Conservation (phyloP, 2,888 invertebrate genomes). For the Sphinx pinastri region DNA sequence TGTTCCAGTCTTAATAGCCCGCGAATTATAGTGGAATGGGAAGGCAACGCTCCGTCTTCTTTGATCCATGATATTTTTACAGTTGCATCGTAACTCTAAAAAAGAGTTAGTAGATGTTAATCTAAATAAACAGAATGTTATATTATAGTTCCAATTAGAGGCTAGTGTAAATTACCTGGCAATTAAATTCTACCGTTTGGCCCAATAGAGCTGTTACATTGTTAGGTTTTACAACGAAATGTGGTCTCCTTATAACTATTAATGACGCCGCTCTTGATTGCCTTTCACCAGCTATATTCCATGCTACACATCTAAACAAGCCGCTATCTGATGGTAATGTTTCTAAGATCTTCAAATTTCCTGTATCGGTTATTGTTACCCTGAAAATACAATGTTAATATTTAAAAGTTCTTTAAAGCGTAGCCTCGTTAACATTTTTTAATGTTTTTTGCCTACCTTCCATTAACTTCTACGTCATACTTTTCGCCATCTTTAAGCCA, state of each 20-base stretch:
- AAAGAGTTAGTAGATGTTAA: constrained; percentile 43
- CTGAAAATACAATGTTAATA: constrained; percentile 64
- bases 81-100: constrained; percentile 73
- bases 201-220: constrained; percentile 93
- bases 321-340: constrained; percentile 95
- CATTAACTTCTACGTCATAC: constrained; percentile 85
- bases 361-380: constrained; percentile 92
- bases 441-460: constrained; percentile 72
- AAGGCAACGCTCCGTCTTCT: constrained; percentile 74
- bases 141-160: constrained; percentile 11
- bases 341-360: constrained; percentile 95
- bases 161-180: constrained; percentile 80
- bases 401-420: not conserved
- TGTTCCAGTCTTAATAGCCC: constrained; percentile 89
- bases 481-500: constrained; percentile 92
- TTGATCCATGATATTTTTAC: constrained; percentile 81
- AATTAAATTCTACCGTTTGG: constrained; percentile 93
- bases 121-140: constrained; percentile 24
- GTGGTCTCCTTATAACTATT: constrained; percentile 93
- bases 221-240: constrained; percentile 93
- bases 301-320: constrained; percentile 95
- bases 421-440: not conserved
- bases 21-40: constrained; percentile 70
- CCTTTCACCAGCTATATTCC: constrained; percentile 94
- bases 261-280: constrained; percentile 92